A percentile compares a stretch with the other conserved stretches of the same genome.
Conservation (phyloP, 2,113 vertebrate species). For the Peromyscus maniculatus region DNA sequence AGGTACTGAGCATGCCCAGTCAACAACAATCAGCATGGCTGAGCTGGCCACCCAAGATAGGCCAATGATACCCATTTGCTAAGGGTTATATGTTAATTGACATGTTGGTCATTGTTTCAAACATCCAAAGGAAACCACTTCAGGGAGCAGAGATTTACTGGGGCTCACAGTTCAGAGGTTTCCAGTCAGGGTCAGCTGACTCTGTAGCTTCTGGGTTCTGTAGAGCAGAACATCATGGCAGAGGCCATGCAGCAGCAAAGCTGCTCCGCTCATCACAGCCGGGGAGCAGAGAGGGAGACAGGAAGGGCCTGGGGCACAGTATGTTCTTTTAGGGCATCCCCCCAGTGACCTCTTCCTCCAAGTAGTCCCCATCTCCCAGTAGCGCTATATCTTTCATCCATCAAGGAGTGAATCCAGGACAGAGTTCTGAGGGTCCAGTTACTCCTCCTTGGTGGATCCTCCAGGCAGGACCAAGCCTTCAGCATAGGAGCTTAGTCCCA, state of each 20-base stretch:
- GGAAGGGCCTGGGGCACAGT: neutral
- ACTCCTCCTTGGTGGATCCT: neutral
- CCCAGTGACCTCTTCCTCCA: neutral
- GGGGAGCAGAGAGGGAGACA: neutral
- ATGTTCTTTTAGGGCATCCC: neutral
- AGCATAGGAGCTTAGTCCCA: neutral
- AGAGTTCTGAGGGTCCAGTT: neutral
- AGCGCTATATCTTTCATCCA: too few species aligned
- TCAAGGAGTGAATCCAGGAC: neutral
- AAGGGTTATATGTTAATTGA: too few species aligned
- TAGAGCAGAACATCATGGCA: neutral
- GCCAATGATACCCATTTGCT: accelerated
- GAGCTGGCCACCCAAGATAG: neutral
- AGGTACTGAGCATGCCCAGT: neutral
- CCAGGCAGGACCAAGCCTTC: neutral
- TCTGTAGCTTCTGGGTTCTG: neutral
- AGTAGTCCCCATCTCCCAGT: neutral
- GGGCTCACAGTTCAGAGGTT: neutral
- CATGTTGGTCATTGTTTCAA: too few species aligned
- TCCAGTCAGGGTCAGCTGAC: neutral
- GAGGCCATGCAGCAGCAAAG: neutral
- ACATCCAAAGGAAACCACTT: neutral
- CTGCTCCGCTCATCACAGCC: neutral
- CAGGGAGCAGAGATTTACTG: neutral
- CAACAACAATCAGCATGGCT: neutral